A percentile compares a stretch with the other conserved stretches of the same genome.
Evolutionary conservation across 2,888 invertebrate species (phyloP).

Genomic region (Eupithecia tripunctaria): DNA sequence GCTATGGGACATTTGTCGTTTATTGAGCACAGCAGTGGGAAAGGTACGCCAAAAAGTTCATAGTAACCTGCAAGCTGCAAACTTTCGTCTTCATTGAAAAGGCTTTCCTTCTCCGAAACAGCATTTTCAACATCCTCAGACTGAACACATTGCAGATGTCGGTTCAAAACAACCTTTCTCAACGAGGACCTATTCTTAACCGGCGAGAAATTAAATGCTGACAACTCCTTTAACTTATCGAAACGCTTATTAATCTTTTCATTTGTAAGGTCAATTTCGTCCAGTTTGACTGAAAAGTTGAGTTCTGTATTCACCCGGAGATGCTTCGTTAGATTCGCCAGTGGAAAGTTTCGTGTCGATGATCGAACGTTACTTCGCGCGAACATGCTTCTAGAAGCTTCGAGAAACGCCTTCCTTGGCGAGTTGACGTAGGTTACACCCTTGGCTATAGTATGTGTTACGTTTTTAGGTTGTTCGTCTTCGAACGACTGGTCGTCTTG

Average conservation of each 20-base stretch:
- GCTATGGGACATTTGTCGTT: not conserved
- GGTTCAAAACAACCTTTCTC: slow-evolving; percentile 67
- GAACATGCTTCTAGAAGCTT: slow-evolving; percentile 65
- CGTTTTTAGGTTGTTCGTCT: slow-evolving; percentile 57
- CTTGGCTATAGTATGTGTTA: slow-evolving; percentile 63
- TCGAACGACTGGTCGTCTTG: slow-evolving; percentile 67
- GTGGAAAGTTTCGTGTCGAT: slow-evolving; percentile 62
- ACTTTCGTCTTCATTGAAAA: slow-evolving; percentile 66
- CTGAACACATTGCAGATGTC: slow-evolving; percentile 51
- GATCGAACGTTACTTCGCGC: slow-evolving; percentile 66
- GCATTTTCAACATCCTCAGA: slow-evolving; percentile 40
- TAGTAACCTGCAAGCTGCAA: slow-evolving; percentile 77
- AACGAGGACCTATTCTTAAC: slow-evolving; percentile 65
- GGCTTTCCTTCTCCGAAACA: slow-evolving; percentile 47
- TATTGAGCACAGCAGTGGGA: not conserved
- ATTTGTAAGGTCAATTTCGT: slow-evolving; percentile 61
- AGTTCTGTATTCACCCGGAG: slow-evolving; percentile 63
- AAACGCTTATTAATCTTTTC: slow-evolving; percentile 49
- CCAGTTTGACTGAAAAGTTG: slow-evolving; percentile 72
- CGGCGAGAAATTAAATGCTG: slow-evolving; percentile 68
- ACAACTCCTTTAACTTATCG: slow-evolving; percentile 54
- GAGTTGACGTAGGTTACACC: slow-evolving; percentile 63
- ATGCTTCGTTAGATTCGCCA: slow-evolving; percentile 66
- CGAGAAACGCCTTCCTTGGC: slow-evolving; percentile 49
- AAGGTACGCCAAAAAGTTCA: no score